Base-by-base conservation (phyloP, 2,888 invertebrate species). In the Mesorhabditis spiculigera region DNA sequence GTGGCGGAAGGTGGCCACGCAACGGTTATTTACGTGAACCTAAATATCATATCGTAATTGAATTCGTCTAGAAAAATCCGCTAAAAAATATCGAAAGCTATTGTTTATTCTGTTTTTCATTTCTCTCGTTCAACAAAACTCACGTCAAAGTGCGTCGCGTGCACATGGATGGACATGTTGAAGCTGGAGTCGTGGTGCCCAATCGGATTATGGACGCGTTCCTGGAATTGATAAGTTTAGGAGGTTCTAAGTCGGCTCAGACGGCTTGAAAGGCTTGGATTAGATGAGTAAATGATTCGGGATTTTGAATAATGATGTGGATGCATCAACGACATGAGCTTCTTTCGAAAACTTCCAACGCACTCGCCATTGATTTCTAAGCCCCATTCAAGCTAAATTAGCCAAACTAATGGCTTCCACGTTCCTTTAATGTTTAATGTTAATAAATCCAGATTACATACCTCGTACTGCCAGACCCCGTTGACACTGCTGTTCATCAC, bases 11-110 rank as follows among this genome's bases (percentile, higher is more conserved):
- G 75, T 72, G 50, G 73, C 79, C 42, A 79, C 66, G 68, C 75
- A 73, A 43, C 71, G 70, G 13, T 79, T 79, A 67, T 80, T 79
- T 28, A 80, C 77, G 41, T 74, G 66, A 69, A 80, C 74, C 80
- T 80, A 64, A 68, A 76, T 4, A 61, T 5, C 43, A 45, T 43
- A 5, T n/a, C 45, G 13, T 43, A 45, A 43, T 64, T 4, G 10
- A 63, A 5, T 41, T 5, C 6, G 42, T 4, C 41, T 65, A 28
- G 44, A 58, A 8, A 5, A 67, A 5, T 58, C 61, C 41, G 61
- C 5, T 8, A 28, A 58, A 61, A 5, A 67, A n/a, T n/a, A 45
- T n/a, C 13, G n/a, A n/a, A n/a, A n/a, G n/a, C n/a, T n/a, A n/a
- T n/a, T n/a, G n/a, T n/a, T n/a, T n/a, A n/a, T n/a, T n/a, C n/a